These are phyloP conservation scores for Suillia variegata DNA, from an alignment of 2,888 invertebrate genomes.

Conservation along the genomic window DNA sequence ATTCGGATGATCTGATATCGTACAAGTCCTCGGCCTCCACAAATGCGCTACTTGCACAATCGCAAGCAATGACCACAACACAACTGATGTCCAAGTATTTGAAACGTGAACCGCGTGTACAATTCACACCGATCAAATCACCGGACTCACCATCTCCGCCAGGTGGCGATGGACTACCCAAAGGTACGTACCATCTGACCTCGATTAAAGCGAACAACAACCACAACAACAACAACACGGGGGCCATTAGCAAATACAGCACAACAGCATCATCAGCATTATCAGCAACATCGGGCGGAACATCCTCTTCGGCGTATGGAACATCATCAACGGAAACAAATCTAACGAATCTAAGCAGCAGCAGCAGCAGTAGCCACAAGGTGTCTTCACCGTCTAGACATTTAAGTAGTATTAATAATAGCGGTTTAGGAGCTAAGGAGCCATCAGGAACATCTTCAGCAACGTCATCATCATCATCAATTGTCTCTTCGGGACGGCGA, in stretches of 20 bases:
- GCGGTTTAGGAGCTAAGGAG: conserved; percentile 18
- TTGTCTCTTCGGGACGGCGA: conserved; percentile 50
- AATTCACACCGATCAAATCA: conserved; percentile 56
- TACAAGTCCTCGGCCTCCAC: conserved; percentile 58
- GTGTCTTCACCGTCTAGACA: conserved; percentile 52
- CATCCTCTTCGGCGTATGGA: conserved; percentile 24
- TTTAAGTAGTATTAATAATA: conserved; percentile 38
- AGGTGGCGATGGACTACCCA: conserved; percentile 45
- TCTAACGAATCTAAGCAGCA: conserved; percentile 31
- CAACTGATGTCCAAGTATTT: conserved; percentile 60
- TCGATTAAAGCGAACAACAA: conserved; percentile 36
- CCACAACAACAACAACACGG: conserved; percentile 39
- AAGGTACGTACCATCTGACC: conserved; percentile 56
- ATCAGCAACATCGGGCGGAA: conserved; percentile 22
- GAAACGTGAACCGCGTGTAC: conserved; percentile 58
- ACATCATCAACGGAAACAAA: conserved; percentile 35
- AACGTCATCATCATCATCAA: conserved; percentile 36
- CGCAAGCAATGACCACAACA: conserved; percentile 59
- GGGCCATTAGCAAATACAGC: conserved; percentile 46
- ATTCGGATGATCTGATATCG: conserved; percentile 56
- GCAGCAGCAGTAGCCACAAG: conserved; percentile 39
- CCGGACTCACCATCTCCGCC: conserved; percentile 59
- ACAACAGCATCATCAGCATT: conserved; percentile 33
- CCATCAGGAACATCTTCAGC: conserved; percentile 29
- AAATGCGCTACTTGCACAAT: conserved; percentile 57